Base-by-base conservation (phyloP, 1,140 invertebrate species). In the Drosophila athabasca region DNA sequence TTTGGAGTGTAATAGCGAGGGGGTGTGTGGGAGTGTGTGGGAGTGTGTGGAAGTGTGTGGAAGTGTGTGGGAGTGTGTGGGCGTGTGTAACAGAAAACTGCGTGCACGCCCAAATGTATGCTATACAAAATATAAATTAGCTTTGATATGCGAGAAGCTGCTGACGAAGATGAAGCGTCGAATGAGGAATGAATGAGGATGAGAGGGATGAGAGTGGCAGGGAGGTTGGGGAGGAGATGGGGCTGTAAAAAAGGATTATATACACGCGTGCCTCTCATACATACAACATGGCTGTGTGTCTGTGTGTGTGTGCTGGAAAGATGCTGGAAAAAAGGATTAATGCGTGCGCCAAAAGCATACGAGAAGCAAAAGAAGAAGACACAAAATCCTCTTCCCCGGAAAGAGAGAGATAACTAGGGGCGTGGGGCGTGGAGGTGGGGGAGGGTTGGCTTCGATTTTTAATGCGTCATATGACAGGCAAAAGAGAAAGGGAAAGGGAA, bases 241-340 rank as follows among this genome's bases (percentile, higher is more conserved):
- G 22, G 72, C 81, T 80, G 81, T 60, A 87, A 85, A 83, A 85
- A 85, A 85, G 81, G 81, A 85, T 85, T 85, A 85, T 85, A 68
- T 85, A 87, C 78, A 64, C 74, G 75, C 82, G 70, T 73, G 76
- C 62, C 24, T 50, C 58, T 46, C 68, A 71, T 60, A 69, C 29
- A 31, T 31, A 31, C 6, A 29, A 58, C 35, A 52, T 49, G 43
- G 50, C 31, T 48, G 15, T 68, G n/a, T 39, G 48, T 50, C 44
- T 43, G 45, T 59, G 50, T 62, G 24, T 44, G 39, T 51, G 15
- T 22, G 24, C 45, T 22, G 60, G 39, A 85, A 85, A 85, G 82
- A 87, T 85, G 82, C 82, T 87, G 82, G 67, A 82, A 85, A 85
- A 85, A 85, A 85, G 82, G 82, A 85, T 85, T 85, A 85, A 88